Conservation (phyloP, 1,140 invertebrate genomes). For the Zophobas morio region DNA sequence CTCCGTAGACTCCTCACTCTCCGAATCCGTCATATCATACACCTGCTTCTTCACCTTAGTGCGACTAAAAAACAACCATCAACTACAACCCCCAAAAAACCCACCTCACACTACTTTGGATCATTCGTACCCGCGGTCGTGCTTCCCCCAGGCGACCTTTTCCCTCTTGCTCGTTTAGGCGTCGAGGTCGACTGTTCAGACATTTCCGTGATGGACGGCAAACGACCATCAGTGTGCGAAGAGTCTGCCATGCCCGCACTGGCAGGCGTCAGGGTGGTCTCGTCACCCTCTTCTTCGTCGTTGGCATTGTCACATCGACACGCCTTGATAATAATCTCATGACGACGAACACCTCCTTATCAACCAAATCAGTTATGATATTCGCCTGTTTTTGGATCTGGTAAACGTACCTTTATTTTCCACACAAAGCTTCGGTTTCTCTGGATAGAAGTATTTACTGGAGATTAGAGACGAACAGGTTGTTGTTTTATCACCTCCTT, state of each 20-base stretch:
- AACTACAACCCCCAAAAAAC: neutral
- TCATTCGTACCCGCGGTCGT: neutral
- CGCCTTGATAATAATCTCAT: neutral
- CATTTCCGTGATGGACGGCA: slow-evolving; percentile 58
- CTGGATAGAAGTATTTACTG: slow-evolving; percentile 36
- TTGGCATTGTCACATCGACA: neutral
- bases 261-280: neutral
- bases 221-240: slow-evolving; percentile 52
- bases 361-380: neutral
- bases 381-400: neutral
- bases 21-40: no score
- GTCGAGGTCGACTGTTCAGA: slow-evolving; percentile 49
- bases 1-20: no score
- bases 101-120: neutral
- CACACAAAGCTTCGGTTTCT: neutral
- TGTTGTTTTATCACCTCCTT: slow-evolving; percentile 49
- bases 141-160: neutral
- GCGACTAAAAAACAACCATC: no score
- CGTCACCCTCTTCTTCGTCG: slow-evolving; percentile 15
- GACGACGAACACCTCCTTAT: neutral
- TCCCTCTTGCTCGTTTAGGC: neutral
- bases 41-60: no score
- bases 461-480: slow-evolving; percentile 5
- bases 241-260: neutral
- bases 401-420: neutral